Percentiles rank a stretch among this genome's conserved stretches.
Evolutionary conservation across 1,140 invertebrate genomes (phyloP).

Genomic region (Caerostris darwini): DNA sequence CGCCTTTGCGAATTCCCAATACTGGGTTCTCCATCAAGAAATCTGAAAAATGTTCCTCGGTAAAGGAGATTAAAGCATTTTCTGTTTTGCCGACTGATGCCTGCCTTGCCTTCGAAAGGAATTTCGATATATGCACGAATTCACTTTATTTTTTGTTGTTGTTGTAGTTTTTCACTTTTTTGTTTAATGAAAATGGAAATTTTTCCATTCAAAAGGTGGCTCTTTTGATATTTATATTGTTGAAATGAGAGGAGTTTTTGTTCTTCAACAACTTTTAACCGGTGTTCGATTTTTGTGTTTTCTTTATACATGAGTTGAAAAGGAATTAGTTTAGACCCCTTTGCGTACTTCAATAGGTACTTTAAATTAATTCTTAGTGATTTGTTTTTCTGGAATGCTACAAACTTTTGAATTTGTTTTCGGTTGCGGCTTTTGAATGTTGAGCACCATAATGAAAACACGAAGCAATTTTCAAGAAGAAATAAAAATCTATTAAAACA

Average conservation of each 20-base stretch:
- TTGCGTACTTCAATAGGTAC: too few relatives aligned
- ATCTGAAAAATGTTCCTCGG: background rate
- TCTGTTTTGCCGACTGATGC: background rate
- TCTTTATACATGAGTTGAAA: background rate
- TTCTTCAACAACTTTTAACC: background rate
- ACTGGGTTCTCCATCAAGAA: background rate
- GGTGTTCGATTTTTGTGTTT: background rate
- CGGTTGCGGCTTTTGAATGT: too few relatives aligned
- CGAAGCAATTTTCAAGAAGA: too few relatives aligned
- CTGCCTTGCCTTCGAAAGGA: background rate
- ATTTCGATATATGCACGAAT: background rate
- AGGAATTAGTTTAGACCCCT: too few relatives aligned
- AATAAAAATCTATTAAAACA: too few relatives aligned
- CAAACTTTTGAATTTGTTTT: too few relatives aligned
- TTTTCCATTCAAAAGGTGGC: background rate
- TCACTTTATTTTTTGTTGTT: too few relatives aligned
- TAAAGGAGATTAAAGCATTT: slow-evolving; percentile 20
- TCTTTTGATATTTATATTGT: background rate
- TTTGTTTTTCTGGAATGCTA: too few relatives aligned
- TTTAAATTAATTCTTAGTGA: too few relatives aligned
- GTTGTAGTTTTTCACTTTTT: too few relatives aligned
- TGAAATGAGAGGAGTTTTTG: background rate
- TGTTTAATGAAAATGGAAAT: slow-evolving; percentile 9
- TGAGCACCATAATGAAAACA: too few relatives aligned
- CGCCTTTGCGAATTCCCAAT: slow-evolving; percentile 24